These are phyloP conservation scores for Isichthys henryi DNA, from an alignment of 2,113 vertebrate species.

Conservation along the genomic window DNA sequence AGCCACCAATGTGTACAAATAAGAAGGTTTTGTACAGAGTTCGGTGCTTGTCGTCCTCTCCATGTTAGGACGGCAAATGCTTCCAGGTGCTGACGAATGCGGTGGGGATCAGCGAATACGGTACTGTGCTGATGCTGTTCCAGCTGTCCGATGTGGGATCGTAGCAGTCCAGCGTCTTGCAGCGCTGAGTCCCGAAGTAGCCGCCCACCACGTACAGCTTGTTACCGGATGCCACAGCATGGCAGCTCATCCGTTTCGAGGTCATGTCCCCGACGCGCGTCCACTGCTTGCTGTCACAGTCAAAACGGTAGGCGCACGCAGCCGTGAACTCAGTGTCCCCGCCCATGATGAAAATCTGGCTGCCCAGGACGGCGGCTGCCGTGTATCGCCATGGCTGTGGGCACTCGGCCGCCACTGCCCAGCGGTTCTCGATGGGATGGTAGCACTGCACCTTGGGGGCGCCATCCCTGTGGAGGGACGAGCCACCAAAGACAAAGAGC, in stretches of 20 bases:
- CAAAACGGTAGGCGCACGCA: slow-evolving; percentile 83
- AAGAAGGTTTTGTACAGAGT: slow-evolving; percentile 24
- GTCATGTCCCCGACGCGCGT: slow-evolving; percentile 90
- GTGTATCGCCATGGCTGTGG: slow-evolving; percentile 93
- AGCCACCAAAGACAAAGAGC: slow-evolving; percentile 86
- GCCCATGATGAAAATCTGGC: slow-evolving; percentile 96
- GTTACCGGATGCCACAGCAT: slow-evolving; percentile 86
- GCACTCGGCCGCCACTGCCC: slow-evolving; percentile 82
- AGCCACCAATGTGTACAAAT: background rate
- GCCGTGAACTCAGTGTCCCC: slow-evolving; percentile 90
- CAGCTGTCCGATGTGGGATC: slow-evolving; percentile 83
- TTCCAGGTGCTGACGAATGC: slow-evolving; percentile 97
- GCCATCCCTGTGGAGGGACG: slow-evolving; percentile 83
- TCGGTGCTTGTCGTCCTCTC: background rate
- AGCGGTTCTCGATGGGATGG: slow-evolving; percentile 75
- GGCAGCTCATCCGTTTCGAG: slow-evolving; percentile 91
- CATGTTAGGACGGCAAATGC: slow-evolving; percentile 74
- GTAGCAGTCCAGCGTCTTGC: slow-evolving; percentile 91
- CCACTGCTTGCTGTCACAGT: slow-evolving; percentile 86
- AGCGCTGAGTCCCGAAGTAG: slow-evolving; percentile 89
- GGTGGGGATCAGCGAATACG: slow-evolving; percentile 90
- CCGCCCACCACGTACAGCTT: slow-evolving; percentile 93
- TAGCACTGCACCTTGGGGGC: slow-evolving; percentile 93
- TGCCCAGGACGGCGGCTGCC: slow-evolving; percentile 80
- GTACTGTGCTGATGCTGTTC: slow-evolving; percentile 91